These are phyloP conservation scores for Bettongia penicillata DNA, from an alignment of 2,113 vertebrate species.

Conservation along the genomic window DNA sequence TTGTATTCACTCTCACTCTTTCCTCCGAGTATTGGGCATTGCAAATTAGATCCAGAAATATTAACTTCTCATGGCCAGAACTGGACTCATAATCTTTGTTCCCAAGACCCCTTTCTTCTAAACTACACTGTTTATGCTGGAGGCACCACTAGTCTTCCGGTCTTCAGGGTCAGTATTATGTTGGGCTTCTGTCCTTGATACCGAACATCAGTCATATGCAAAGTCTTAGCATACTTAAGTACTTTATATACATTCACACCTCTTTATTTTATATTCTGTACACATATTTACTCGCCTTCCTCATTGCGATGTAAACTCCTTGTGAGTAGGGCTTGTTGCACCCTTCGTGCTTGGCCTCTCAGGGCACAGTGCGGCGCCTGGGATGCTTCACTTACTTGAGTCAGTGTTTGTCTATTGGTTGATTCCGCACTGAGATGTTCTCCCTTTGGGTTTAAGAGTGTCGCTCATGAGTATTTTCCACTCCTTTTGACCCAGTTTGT, in stretches of 20 bases:
- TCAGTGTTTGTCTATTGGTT: not conserved
- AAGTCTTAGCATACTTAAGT: not conserved
- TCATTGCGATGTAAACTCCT: no score
- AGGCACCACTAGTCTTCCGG: no score
- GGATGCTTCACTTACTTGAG: not conserved
- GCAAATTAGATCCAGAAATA: no score
- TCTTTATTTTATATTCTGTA: not conserved
- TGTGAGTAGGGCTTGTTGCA: not conserved
- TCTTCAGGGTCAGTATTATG: no score
- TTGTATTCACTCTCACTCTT: no score
- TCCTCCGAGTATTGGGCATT: no score
- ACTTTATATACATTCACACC: not conserved
- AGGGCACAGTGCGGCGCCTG: not conserved
- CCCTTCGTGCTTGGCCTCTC: not conserved
- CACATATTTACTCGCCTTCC: not conserved
- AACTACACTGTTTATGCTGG: no score
- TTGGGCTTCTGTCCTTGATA: not conserved
- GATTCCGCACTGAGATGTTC: not conserved
- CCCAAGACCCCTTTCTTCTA: no score
- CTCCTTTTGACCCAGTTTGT: not conserved
- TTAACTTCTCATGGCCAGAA: no score
- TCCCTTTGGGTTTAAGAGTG: not conserved
- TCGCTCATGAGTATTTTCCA: not conserved
- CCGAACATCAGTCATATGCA: not conserved
- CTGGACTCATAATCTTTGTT: no score